These are phyloP conservation scores for Pelobates fuscus DNA, from an alignment of 2,113 vertebrate genomes.

Conservation along the genomic window DNA sequence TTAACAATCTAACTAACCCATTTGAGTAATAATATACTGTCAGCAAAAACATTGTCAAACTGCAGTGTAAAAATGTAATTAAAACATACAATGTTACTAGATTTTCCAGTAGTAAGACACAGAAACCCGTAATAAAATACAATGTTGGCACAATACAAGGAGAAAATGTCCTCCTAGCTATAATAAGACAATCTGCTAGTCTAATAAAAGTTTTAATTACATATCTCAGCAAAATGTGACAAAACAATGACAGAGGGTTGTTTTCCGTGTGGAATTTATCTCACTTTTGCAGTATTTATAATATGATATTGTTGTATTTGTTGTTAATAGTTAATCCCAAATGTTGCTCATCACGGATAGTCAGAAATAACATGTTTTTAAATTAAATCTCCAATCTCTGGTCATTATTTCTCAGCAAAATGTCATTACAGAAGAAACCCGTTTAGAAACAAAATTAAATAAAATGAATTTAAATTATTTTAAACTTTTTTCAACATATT, in stretches of 20 bases:
- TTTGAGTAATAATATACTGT: neutral
- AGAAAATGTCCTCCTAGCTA: neutral
- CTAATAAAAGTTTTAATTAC: constrained; percentile 4
- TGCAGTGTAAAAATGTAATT: neutral
- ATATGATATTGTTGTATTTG: no score
- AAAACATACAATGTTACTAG: neutral
- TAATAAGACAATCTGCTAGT: neutral
- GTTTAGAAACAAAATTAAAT: no score
- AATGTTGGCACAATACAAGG: neutral
- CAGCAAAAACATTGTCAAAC: neutral
- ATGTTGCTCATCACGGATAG: no score
- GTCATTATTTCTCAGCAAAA: no score
- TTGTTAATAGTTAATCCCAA: no score
- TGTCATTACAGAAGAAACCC: no score
- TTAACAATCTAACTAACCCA: neutral
- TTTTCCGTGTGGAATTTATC: no score
- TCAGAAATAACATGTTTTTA: no score
- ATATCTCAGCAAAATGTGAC: neutral
- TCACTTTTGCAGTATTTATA: no score
- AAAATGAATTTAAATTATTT: no score
- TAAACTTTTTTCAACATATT: no score
- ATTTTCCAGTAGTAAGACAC: neutral
- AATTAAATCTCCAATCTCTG: no score
- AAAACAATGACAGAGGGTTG: neutral
- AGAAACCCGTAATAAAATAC: neutral